phyloP scores from a whole-genome alignment of 2,113 vertebrate genomes.

The Dasyprocta punctata region DNA sequence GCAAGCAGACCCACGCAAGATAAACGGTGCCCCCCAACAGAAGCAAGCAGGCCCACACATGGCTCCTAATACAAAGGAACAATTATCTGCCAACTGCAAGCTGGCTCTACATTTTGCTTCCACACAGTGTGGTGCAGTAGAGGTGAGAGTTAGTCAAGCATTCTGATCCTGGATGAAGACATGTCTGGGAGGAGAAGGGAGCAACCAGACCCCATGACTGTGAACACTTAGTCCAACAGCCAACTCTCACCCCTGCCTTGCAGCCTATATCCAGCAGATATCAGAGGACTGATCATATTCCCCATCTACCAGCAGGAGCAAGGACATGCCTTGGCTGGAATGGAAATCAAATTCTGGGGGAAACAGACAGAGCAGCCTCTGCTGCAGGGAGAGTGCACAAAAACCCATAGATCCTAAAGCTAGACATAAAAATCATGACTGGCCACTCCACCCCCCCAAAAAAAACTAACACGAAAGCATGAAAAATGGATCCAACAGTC shows the following conservation, averaged over 20 bases:
- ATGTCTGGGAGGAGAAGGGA: neutral
- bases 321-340: neutral
- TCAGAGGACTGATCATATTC: neutral
- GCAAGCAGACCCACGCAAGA: neutral
- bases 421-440: neutral
- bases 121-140: neutral
- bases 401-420: neutral
- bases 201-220: neutral
- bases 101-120: neutral
- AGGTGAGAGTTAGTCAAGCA: neutral
- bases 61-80: neutral
- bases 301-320: neutral
- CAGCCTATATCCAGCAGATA: neutral
- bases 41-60: neutral
- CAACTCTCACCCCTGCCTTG: neutral
- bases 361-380: neutral
- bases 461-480: neutral
- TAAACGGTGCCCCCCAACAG: neutral
- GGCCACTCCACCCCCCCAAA: no score
- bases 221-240: neutral
- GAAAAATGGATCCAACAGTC: neutral
- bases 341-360: neutral
- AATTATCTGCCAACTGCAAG: neutral
- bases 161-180: neutral
- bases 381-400: neutral